These are phyloP conservation scores for Diploptera punctata DNA, from an alignment of 2,888 invertebrate genomes.

Conservation along the genomic window DNA sequence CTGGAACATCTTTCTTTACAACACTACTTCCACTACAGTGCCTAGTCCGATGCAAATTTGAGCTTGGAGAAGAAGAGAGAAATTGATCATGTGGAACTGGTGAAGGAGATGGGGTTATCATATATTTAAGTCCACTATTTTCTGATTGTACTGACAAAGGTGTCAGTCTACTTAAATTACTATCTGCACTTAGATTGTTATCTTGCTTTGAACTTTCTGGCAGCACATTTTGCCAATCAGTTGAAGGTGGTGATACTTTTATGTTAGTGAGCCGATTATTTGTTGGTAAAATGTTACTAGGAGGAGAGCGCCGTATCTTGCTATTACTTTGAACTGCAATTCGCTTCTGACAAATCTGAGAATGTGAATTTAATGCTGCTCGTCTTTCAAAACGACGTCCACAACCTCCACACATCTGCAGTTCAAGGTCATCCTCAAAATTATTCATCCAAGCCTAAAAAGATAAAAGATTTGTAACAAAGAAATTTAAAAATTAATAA, in stretches of 20 bases:
- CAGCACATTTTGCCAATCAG: background rate
- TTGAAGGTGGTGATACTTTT: background rate
- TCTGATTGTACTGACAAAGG: conserved; percentile 2
- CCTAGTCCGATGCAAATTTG: background rate
- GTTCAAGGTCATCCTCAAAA: conserved; percentile 66
- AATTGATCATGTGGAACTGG: conserved; percentile 5
- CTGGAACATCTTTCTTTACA: conserved; percentile 26
- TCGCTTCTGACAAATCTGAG: conserved; percentile 69
- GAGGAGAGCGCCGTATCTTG: background rate
- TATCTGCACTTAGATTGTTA: background rate
- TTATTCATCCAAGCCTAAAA: conserved; percentile 69
- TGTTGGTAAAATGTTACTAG: background rate
- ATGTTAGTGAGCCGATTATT: background rate
- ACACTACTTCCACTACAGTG: background rate
- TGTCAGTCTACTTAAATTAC: background rate
- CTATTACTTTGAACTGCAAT: conserved; percentile 45
- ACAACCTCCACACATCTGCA: conserved; percentile 71
- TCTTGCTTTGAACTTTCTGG: background rate
- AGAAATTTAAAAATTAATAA: no score
- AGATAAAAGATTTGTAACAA: conserved; percentile 20
- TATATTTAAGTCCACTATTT: background rate
- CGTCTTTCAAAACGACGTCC: conserved; percentile 75
- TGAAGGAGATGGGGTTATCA: background rate
- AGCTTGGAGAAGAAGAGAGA: background rate
- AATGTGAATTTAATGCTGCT: conserved; percentile 74